Conservation (phyloP, 2,113 vertebrate genomes). For the Clarias gariepinus region DNA sequence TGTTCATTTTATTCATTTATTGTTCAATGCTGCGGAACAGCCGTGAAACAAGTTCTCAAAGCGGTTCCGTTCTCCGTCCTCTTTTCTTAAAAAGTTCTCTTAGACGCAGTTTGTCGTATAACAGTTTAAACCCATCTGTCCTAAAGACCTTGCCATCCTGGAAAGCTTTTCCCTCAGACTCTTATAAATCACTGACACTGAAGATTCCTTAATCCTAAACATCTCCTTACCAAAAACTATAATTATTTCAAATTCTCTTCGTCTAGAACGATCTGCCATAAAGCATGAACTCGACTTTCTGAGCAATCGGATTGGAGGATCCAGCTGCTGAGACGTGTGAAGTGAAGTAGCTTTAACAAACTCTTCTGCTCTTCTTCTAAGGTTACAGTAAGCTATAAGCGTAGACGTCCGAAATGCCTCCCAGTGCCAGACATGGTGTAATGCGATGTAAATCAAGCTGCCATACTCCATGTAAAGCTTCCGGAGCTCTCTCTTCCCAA, state of each 20-base stretch:
- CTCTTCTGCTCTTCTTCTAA: neutral
- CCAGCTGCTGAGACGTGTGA: neutral
- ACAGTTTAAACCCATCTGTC: too few species aligned
- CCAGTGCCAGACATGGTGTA: constrained; percentile 13
- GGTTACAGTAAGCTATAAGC: neutral
- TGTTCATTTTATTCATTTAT: neutral
- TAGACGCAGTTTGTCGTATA: neutral
- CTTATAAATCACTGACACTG: neutral
- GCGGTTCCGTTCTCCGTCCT: too few species aligned
- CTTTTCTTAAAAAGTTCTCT: too few species aligned
- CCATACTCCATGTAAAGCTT: neutral
- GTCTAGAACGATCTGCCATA: neutral
- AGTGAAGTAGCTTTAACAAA: neutral
- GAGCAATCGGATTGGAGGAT: neutral
- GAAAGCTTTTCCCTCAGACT: neutral
- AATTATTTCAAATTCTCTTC: neutral
- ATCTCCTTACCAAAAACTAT: neutral
- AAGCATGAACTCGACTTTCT: neutral
- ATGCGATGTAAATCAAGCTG: constrained; percentile 18
- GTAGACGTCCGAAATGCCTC: neutral
- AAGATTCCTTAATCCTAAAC: neutral
- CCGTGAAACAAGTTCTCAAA: neutral
- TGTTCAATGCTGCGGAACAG: neutral
- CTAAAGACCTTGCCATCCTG: neutral
- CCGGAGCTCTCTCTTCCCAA: neutral